Evolutionary conservation across 2,888 invertebrate genomes (phyloP).

Genomic region (Eugnorisma glareosa): DNA sequence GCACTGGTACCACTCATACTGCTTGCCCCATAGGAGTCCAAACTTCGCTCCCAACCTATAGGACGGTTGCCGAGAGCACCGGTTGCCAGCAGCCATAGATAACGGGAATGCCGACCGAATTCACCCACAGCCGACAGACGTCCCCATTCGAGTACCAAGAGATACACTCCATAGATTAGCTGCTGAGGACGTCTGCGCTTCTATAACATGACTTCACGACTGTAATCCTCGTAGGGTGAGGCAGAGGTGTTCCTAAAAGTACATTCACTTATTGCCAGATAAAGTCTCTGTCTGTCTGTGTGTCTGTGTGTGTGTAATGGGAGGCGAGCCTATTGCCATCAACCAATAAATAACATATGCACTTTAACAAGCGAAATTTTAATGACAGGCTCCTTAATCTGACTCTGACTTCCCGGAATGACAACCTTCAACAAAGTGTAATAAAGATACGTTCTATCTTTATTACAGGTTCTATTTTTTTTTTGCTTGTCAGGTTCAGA

Average conservation of each 20-base stretch:
- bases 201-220: background rate
- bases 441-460: constrained; percentile 42
- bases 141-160: constrained; percentile 37
- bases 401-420: constrained; percentile 38
- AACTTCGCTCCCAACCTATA: constrained; percentile 32
- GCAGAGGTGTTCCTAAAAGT: background rate
- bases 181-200: constrained; percentile 9
- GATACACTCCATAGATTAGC: constrained; percentile 42
- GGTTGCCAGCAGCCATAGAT: constrained; percentile 48
- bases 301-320: too few relatives aligned
- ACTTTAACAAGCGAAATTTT: constrained; percentile 10
- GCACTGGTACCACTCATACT: background rate
- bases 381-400: constrained; percentile 31
- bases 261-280: background rate
- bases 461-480: too few relatives aligned
- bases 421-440: constrained; percentile 39
- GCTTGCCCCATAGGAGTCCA: constrained; percentile 20
- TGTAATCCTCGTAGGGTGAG: background rate
- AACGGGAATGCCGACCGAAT: constrained; percentile 55
- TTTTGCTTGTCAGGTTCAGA: constrained; percentile 28
- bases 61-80: constrained; percentile 23
- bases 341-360: constrained; percentile 9
- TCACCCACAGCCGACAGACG: constrained; percentile 45
- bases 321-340: background rate
- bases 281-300: too few relatives aligned